Base-by-base conservation (phyloP, 1,140 invertebrate genomes). In the Aporrectodea caliginosa region DNA sequence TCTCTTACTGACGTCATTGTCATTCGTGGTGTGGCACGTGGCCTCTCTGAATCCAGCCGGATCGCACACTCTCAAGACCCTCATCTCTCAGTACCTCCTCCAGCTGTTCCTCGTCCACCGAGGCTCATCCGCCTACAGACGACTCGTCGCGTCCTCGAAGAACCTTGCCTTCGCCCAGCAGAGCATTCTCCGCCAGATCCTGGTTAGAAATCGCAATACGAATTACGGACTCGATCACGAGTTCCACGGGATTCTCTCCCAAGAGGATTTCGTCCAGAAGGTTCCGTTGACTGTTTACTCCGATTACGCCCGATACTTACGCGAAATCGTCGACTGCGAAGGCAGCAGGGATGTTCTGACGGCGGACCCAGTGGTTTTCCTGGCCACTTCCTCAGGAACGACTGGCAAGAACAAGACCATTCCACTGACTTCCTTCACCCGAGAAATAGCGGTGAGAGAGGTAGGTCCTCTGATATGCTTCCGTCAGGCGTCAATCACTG, bases 331-430 rank as follows among this genome's bases (percentile, higher is more conserved):
- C 30, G 30, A 74, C 6, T 31, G 27, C 6, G 2, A 72, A 68
- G 75, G 58, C 27, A 34, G 30, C 12, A 75, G 35, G 58, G 72
- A 78, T n/a, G 35, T 77, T 22, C 33, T 78, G 75, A 80, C 75
- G 2, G 31, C 32, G 27, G 79, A 77, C n/a, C 69, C 30, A 14
- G 75, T 80, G 0, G 70, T 80, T 29, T 80, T 68, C 34, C 75
- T 80, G 58, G 79, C 79, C 1, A 74, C 73, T 0, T 79, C 58
- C n/a, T 80, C 79, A 1, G 79, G 79, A 16, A 80, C 79, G 1
- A 80, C 79, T 2, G 79, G 79, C 27, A 35, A 34, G 33, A 80
- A 71, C 70, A 80, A 80, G 34, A 35, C 33, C 32, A 76, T 80
- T n/a, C 79, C 79, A 0, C 31, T 80, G 58, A 80, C 79, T 16